These are phyloP conservation scores for Chionis minor DNA, from an alignment of 2,113 vertebrate genomes.

Conservation along the genomic window DNA sequence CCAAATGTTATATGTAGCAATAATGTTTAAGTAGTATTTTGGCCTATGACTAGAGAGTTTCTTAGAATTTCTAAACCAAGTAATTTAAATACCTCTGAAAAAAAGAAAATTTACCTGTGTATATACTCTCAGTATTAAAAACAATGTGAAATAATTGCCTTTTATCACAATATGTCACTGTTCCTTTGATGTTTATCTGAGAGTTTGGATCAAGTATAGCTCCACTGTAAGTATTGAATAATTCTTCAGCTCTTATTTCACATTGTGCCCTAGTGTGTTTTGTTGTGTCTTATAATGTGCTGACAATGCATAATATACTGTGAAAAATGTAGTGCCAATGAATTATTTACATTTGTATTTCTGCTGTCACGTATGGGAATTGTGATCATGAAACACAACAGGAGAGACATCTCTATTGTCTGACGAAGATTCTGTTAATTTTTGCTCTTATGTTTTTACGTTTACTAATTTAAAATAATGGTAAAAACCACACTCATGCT, in stretches of 20 bases:
- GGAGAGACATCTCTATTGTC: background rate
- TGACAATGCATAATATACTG: background rate
- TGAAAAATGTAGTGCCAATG: background rate
- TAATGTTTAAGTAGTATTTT: background rate
- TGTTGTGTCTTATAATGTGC: background rate
- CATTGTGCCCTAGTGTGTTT: background rate
- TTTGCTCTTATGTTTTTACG: background rate
- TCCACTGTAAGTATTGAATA: background rate
- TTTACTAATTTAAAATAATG: background rate
- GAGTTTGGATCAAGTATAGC: background rate
- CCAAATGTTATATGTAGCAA: background rate
- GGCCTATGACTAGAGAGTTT: background rate
- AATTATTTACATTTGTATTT: conserved; percentile 12
- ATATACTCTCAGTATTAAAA: background rate
- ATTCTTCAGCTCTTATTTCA: background rate
- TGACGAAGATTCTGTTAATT: background rate
- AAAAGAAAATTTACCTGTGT: background rate
- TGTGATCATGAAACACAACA: background rate
- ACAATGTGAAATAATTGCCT: background rate
- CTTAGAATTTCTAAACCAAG: background rate
- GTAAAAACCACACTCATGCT: background rate
- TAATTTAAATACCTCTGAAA: background rate
- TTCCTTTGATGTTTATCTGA: background rate
- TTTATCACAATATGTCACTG: background rate
- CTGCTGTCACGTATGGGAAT: background rate